Evolutionary conservation across 1,140 invertebrate species (phyloP).

Genomic region (Carposina sasakii): DNA sequence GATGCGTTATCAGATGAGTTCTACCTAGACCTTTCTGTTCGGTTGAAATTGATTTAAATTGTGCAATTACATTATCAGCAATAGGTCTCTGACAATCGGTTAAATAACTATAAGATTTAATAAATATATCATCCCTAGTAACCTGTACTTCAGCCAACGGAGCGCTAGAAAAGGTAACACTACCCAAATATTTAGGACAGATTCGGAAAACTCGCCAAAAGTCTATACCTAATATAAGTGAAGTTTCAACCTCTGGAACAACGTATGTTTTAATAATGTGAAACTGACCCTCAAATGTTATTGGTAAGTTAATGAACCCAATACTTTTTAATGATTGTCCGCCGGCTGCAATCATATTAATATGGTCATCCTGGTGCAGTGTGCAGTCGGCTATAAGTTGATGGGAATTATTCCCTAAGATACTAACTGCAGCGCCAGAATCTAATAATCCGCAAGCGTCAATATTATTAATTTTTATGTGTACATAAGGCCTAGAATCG

Average conservation of each 20-base stretch:
- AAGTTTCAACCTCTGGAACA: background rate
- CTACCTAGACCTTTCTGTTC: constrained; percentile 19
- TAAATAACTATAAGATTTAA: constrained; percentile 9
- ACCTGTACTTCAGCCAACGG: background rate
- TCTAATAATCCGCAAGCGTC: background rate
- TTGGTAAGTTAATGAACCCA: background rate
- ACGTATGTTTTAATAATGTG: background rate
- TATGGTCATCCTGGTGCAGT: background rate
- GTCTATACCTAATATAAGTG: background rate
- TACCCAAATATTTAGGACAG: background rate
- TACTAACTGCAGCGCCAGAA: background rate
- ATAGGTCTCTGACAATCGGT: constrained; percentile 3
- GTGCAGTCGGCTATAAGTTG: background rate
- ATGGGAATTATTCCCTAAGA: background rate
- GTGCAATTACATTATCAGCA: constrained; percentile 14
- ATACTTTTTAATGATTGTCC: background rate
- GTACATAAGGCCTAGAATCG: background rate
- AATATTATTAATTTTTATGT: background rate
- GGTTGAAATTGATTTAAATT: constrained; percentile 19
- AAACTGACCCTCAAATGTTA: background rate
- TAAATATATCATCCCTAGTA: background rate
- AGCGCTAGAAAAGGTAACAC: background rate
- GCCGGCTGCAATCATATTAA: background rate
- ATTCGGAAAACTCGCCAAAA: constrained; percentile 1
- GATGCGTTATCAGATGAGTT: constrained; percentile 21